Percentiles rank a stretch among this genome's conserved stretches.
phyloP scores from a whole-genome alignment of 64 coral and sea anemone species.

The Montipora capricornis region DNA sequence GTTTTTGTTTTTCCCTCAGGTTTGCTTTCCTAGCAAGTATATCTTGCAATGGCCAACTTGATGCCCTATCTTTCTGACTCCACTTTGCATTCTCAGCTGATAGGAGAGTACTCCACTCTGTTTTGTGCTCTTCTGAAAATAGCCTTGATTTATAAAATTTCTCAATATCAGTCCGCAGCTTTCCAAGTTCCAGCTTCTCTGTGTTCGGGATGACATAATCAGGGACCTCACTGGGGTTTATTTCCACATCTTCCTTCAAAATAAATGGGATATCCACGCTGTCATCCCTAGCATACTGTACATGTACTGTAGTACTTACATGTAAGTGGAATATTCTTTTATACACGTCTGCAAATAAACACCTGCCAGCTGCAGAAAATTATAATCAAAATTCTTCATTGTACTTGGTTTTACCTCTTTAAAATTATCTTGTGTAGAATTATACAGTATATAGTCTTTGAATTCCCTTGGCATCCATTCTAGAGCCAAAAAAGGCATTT shows the following conservation, averaged over 20 bases:
- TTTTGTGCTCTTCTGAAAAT: neutral
- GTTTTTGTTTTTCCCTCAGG: neutral
- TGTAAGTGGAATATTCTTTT: no score
- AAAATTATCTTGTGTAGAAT: no score
- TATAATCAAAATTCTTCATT: no score
- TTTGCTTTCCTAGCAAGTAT: neutral
- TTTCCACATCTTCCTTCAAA: neutral
- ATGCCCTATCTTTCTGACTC: neutral
- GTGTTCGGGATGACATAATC: slow-evolving; percentile 31
- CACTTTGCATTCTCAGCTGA: neutral
- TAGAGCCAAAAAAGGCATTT: no score
- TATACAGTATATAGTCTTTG: no score
- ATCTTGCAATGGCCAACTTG: slow-evolving; percentile 29
- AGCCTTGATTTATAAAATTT: slow-evolving; percentile 51
- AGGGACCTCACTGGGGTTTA: slow-evolving; percentile 8
- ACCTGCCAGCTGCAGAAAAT: no score
- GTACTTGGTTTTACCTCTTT: no score
- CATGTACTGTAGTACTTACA: no score
- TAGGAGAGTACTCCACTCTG: slow-evolving; percentile 6
- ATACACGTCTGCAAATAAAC: no score
- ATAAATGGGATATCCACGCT: neutral
- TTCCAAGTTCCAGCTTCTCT: slow-evolving; percentile 26
- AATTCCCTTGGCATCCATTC: no score
- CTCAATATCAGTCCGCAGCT: slow-evolving; percentile 44
- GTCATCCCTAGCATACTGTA: no score